Evolutionary conservation across 2,888 invertebrate genomes (phyloP), one percentile per base, ranked within the genome.

Genomic region (Ormyrus thymus): DNA sequence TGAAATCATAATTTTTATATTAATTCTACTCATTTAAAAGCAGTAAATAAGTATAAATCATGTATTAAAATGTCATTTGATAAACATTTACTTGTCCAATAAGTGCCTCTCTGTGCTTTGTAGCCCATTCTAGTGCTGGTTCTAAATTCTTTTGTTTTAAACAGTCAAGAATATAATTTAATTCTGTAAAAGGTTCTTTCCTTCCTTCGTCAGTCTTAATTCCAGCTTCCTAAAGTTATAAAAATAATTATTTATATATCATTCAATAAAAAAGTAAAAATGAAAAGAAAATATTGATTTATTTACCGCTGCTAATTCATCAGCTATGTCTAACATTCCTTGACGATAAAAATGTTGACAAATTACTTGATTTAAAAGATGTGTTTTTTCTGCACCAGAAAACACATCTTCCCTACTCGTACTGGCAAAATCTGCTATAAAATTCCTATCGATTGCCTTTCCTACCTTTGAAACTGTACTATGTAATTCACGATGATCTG

Each of bases 301-400:
- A 75, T 74, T 83, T 86, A 94, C 94, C 87, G 92, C 90, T 76
- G 94, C 93, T 64, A 97, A 90, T 84, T 95, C 93, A 87, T 97
- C 97, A 2, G 97, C 98, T 53, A 98, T 97, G 74, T 97, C 97
- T 83, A 97, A 93, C 93, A 97, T 94, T 61, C 98, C 98, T 91
- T 98, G 97, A 83, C 98, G 93, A 87, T 97, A 96, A 88, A 98
- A 96, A 92, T 99, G 98, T 88, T 98, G 97, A 84, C 97, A 97
- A 81, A 98, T 96, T 29, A 97, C 97, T 91, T 95, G 94, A 89
- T 96, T 96, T n/a, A 97, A 90, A 15, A 95, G 90, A 86, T 93
- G 92, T 68, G 93, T 91, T 86, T 95, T 95, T 66, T 94, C 93
- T 0, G 94, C 92, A 1, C 93, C 93, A 81, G 94, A 93, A 89